Percentiles rank a stretch among this genome's conserved stretches.
Conservation (phyloP, 2,113 vertebrate genomes). For the Brevimyrus niger region DNA sequence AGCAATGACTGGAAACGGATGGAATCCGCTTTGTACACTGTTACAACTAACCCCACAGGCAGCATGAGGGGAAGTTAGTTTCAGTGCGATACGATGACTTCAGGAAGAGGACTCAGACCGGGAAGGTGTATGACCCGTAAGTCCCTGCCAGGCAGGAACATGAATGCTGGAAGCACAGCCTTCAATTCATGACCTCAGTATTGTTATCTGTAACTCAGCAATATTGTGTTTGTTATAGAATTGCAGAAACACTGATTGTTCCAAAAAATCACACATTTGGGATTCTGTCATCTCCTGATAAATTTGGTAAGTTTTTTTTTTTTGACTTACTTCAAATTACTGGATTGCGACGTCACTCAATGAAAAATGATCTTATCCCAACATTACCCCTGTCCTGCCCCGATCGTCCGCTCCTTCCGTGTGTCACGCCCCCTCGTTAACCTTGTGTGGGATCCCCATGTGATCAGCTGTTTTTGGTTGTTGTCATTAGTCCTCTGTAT, state of each 20-base stretch:
- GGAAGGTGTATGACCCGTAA: constrained; percentile 59
- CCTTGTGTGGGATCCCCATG: too few relatives aligned
- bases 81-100: constrained; percentile 65
- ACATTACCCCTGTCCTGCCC: too few relatives aligned
- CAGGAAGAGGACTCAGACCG: constrained; percentile 62
- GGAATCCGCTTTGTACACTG: background rate
- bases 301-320: constrained; percentile 40
- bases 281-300: constrained; percentile 12
- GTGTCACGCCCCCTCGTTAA: too few relatives aligned
- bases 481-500: too few relatives aligned
- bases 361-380: too few relatives aligned
- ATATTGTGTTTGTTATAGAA: constrained; percentile 36
- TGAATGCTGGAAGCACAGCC: background rate
- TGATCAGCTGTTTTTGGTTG: too few relatives aligned
- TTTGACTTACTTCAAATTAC: background rate
- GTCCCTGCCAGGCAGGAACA: constrained; percentile 31
- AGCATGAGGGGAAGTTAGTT: constrained; percentile 54
- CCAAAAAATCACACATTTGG: constrained; percentile 49
- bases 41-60: constrained; percentile 50
- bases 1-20: background rate
- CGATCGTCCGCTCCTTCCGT: too few relatives aligned
- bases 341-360: background rate
- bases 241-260: constrained; percentile 29
- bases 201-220: background rate
- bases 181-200: background rate